Percentiles rank a stretch among this genome's conserved stretches.
phyloP scores from a whole-genome alignment of 2,113 vertebrate genomes.

The Motacilla tschutschensis region DNA sequence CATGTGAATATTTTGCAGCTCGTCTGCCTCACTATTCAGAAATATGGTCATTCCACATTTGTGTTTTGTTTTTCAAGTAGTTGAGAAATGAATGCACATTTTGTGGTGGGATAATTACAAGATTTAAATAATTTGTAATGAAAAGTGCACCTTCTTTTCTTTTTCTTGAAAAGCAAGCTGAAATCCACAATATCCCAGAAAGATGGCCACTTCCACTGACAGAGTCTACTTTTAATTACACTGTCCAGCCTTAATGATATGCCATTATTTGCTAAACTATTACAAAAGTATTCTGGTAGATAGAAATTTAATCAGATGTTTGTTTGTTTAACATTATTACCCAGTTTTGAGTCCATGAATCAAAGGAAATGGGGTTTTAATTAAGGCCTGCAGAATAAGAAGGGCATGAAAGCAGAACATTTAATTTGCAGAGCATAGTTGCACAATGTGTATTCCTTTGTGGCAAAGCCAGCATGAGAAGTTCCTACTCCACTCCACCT shows the following conservation, averaged over 20 bases:
- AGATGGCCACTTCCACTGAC: background rate
- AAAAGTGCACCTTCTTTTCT: background rate
- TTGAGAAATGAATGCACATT: background rate
- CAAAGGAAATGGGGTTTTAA: conserved; percentile 24
- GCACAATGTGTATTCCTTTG: background rate
- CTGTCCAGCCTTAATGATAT: background rate
- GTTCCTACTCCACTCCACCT: background rate
- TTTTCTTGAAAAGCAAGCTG: background rate
- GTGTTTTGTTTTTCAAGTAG: background rate
- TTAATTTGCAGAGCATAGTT: background rate
- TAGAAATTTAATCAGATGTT: background rate
- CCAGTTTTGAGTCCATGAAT: background rate
- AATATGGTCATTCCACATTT: background rate
- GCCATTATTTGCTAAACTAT: background rate
- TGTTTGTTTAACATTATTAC: background rate
- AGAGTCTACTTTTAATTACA: background rate
- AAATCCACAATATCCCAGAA: background rate
- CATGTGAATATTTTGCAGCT: background rate
- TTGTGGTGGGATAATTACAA: background rate
- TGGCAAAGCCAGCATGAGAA: background rate
- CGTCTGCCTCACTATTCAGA: background rate
- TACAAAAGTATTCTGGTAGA: background rate
- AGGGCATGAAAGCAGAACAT: background rate
- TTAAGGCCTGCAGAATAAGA: background rate
- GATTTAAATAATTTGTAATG: background rate